Conservation (phyloP, 1,140 invertebrate genomes). For the Daktulosphaira vitifoliae region DNA sequence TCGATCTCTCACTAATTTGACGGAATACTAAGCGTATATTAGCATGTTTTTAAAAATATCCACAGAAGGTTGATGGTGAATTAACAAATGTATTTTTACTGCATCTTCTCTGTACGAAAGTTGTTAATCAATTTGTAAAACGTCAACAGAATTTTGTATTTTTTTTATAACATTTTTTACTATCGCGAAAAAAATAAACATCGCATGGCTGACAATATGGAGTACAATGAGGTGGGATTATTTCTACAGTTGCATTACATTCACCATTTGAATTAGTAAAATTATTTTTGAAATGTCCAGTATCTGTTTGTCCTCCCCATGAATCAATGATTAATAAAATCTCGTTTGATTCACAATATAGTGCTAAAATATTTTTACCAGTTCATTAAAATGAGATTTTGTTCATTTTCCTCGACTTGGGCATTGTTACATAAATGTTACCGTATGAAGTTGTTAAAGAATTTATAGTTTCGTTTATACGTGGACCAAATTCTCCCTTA, state of each 20-base stretch:
- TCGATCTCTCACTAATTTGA: neutral
- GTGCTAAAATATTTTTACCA: slow-evolving; percentile 33
- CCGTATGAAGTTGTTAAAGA: slow-evolving; percentile 12
- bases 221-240: slow-evolving; percentile 37
- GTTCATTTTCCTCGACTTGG: slow-evolving; percentile 35
- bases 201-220: slow-evolving; percentile 37
- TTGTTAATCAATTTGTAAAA: slow-evolving; percentile 30
- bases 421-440: slow-evolving; percentile 31
- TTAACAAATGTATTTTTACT: slow-evolving; percentile 35
- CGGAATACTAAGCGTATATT: slow-evolving; percentile 33
- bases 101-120: slow-evolving; percentile 25
- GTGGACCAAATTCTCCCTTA: slow-evolving; percentile 30
- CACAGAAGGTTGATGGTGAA: slow-evolving; percentile 34
- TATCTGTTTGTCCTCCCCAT: slow-evolving; percentile 37
- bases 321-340: slow-evolving; percentile 38
- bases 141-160: slow-evolving; percentile 28
- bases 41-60: slow-evolving; percentile 33
- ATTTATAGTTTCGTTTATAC: neutral
- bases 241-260: slow-evolving; percentile 34
- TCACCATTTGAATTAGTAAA: slow-evolving; percentile 23
- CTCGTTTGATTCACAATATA: slow-evolving; percentile 34
- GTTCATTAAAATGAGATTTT: slow-evolving; percentile 26
- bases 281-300: slow-evolving; percentile 24
- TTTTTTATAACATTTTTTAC: slow-evolving; percentile 37
- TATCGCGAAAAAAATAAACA: slow-evolving; percentile 39